These are phyloP conservation scores for Phalacrocorax carbo DNA, from an alignment of 2,113 vertebrate species.

Conservation along the genomic window DNA sequence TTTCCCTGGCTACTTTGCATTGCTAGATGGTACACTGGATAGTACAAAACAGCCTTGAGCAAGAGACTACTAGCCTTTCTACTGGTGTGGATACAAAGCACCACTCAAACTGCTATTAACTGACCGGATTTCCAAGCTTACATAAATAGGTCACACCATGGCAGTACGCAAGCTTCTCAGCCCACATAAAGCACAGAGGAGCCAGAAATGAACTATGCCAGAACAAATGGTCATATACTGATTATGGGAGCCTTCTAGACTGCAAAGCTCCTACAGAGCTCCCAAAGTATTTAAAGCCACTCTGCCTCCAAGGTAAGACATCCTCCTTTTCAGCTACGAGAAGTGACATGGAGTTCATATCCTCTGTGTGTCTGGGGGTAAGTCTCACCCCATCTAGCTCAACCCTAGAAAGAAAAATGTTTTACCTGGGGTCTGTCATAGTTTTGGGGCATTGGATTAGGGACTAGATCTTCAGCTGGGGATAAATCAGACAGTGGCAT, in stretches of 20 bases:
- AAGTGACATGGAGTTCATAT: neutral
- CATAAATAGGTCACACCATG: neutral
- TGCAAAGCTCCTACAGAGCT: neutral
- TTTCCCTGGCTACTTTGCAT: neutral
- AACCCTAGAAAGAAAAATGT: neutral
- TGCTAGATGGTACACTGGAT: neutral
- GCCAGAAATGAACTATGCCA: neutral
- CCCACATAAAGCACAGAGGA: neutral
- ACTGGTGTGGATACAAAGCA: neutral
- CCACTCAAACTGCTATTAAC: neutral
- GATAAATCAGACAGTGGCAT: neutral
- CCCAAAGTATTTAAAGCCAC: neutral
- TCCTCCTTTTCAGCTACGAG: neutral
- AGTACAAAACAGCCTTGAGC: neutral
- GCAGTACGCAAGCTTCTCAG: neutral
- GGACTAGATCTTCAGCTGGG: neutral
- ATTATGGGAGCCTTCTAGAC: neutral
- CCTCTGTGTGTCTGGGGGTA: neutral
- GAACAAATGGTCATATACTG: accelerated
- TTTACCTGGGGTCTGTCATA: neutral
- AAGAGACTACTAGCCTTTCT: neutral
- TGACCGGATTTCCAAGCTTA: neutral
- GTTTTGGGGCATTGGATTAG: neutral
- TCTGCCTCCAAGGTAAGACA: neutral
- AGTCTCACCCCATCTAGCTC: neutral